phyloP scores from a whole-genome alignment of 2,113 vertebrate genomes.

The Cardinalis cardinalis region DNA sequence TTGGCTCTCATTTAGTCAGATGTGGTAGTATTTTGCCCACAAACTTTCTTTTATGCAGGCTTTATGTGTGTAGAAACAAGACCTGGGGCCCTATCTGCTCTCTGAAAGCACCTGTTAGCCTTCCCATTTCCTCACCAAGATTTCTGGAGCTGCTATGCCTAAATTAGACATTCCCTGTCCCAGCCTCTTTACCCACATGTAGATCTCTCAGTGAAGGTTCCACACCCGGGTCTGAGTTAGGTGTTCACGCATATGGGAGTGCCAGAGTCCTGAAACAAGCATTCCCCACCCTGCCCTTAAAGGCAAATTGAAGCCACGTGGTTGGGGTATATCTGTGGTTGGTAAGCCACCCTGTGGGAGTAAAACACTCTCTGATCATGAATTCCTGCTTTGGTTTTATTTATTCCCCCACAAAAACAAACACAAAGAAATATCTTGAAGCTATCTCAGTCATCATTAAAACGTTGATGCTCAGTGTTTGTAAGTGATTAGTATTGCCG shows the following conservation, averaged over 20 bases:
- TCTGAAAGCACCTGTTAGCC: not conserved
- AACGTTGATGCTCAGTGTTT: conserved; percentile 54
- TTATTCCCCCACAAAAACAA: conserved; percentile 34
- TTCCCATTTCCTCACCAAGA: not conserved
- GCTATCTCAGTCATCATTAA: not conserved
- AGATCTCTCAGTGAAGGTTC: not conserved
- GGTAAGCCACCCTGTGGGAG: not conserved
- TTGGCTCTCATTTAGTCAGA: not conserved
- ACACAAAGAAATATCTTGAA: conserved; percentile 7
- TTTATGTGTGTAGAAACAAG: not conserved
- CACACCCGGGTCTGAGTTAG: not conserved
- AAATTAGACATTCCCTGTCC: not conserved
- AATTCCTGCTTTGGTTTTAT: conserved; percentile 27
- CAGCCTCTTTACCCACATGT: not conserved
- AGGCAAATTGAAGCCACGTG: not conserved
- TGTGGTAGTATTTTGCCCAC: not conserved
- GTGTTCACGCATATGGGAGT: not conserved
- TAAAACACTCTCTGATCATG: not conserved
- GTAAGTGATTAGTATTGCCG: conserved; percentile 16
- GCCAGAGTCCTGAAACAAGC: not conserved
- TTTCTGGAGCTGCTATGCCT: not conserved
- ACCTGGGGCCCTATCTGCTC: not conserved
- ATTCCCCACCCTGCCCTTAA: not conserved
- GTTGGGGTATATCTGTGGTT: not conserved
- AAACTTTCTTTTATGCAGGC: not conserved